Base-by-base conservation (phyloP, 2,113 vertebrate genomes). In the Poicephalus gulielmi region DNA sequence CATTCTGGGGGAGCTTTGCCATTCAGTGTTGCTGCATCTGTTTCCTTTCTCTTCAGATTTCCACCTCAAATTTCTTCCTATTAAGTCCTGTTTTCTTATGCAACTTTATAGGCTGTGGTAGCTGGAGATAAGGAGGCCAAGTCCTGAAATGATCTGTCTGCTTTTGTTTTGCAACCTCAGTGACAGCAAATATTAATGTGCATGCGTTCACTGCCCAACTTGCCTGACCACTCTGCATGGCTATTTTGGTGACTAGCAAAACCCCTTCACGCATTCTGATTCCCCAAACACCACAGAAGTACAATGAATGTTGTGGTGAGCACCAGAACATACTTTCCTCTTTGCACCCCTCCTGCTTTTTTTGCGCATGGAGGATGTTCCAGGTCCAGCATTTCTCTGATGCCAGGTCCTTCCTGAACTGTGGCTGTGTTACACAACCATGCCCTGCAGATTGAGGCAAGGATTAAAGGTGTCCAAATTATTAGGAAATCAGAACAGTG, bases 401-500 rank as follows among this genome's bases (percentile, higher is more conserved):
- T 94, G 77, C 87, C 78, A 82, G 84, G 83, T 87, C 88, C 88
- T 94, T 95, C 92, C 95, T 96, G 71, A 37, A 39, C 47, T 67
- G 63, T 90, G 92, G 68, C 68, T 91, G 55, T 30, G 70, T 96
- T 97, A 95, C 94, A 97, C 96, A 98, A 97, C 84, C 15, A 4
- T 85, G 82, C 59, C 71, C 78, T 66, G 79, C 5, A 33, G 25
- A 88, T 67, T 96, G 96, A 97, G 75, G 86, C 96, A 96, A 96
- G 81, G 86, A 88, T 92, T 87, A 86, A 95, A 98, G 95, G 96
- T 97, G 95, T 97, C 97, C 97, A 95, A 97, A 96, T 97, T 97
- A 94, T 97, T 97, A 95, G 96, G 96, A 96, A 97, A 97, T 96
- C 96, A 89, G 90, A 96, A 82, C 92, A 90, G 70, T 91, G 93